Conservation (phyloP, 1,140 invertebrate genomes). For the Luehdorfia chinensis region DNA sequence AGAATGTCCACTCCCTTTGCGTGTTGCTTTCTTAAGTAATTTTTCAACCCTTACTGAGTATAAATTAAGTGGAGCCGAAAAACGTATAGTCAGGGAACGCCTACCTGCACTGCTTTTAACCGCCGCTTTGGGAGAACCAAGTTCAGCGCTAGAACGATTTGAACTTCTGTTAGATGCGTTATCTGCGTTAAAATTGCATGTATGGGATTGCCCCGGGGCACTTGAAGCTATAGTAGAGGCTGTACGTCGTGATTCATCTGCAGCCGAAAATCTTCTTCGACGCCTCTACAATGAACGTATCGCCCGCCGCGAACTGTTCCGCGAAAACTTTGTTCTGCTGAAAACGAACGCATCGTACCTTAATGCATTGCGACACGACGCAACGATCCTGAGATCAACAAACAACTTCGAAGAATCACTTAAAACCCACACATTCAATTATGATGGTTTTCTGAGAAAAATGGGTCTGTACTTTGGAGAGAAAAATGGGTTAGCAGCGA, state of each 20-base stretch:
- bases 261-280: slow-evolving; percentile 21
- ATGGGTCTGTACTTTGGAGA: slow-evolving; percentile 44
- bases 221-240: slow-evolving; percentile 19
- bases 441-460: slow-evolving; percentile 36
- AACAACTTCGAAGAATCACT: slow-evolving; percentile 13
- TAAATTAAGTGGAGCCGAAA: slow-evolving; percentile 33
- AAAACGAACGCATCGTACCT: slow-evolving; percentile 35
- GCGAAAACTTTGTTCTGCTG: slow-evolving; percentile 29
- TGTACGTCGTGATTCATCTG: slow-evolving; percentile 21
- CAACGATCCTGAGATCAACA: slow-evolving; percentile 1
- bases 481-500: slow-evolving; percentile 31
- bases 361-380: slow-evolving; percentile 35
- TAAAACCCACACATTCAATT: slow-evolving; percentile 19
- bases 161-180: slow-evolving; percentile 17
- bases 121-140: not conserved
- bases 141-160: not conserved
- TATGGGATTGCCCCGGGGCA: not conserved
- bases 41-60: slow-evolving; percentile 45
- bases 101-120: slow-evolving; percentile 30
- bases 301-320: slow-evolving; percentile 37
- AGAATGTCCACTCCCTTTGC: slow-evolving; percentile 15
- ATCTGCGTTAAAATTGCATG: slow-evolving; percentile 7
- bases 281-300: slow-evolving; percentile 31
- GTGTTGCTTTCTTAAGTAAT: slow-evolving; percentile 28
- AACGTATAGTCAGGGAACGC: slow-evolving; percentile 19